phyloP scores from a whole-genome alignment of 2,113 vertebrate species.

The Colius striatus region DNA sequence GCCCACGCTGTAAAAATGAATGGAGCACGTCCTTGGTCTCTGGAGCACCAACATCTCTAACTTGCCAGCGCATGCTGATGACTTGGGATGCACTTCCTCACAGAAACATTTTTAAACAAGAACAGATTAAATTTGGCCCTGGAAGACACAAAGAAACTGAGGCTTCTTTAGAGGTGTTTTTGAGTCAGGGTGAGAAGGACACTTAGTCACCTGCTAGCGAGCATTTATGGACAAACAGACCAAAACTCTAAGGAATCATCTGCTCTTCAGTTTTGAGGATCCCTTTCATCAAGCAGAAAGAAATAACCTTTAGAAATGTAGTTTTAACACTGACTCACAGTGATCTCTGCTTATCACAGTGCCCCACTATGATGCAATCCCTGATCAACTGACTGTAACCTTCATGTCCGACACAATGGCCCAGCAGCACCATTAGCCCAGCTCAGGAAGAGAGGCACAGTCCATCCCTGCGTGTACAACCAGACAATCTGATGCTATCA shows the following conservation, averaged over 20 bases:
- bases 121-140: neutral
- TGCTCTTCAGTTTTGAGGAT: neutral
- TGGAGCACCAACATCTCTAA: neutral
- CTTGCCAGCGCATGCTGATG: neutral
- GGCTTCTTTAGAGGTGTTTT: neutral
- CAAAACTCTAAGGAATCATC: neutral
- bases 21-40: fast-evolving
- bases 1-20: neutral
- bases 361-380: neutral
- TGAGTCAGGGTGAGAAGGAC: neutral
- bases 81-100: neutral
- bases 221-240: neutral
- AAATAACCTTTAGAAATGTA: neutral
- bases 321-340: neutral
- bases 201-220: neutral
- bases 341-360: fast-evolving
- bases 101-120: neutral
- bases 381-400: neutral
- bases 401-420: neutral
- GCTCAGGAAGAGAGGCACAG: neutral
- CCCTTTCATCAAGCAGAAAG: neutral
- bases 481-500: neutral
- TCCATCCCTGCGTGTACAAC: neutral
- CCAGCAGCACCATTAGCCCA: neutral
- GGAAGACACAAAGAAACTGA: neutral